Base-by-base conservation (phyloP, 2,797 vertebrate species). In the Sarcoramphus papa region DNA sequence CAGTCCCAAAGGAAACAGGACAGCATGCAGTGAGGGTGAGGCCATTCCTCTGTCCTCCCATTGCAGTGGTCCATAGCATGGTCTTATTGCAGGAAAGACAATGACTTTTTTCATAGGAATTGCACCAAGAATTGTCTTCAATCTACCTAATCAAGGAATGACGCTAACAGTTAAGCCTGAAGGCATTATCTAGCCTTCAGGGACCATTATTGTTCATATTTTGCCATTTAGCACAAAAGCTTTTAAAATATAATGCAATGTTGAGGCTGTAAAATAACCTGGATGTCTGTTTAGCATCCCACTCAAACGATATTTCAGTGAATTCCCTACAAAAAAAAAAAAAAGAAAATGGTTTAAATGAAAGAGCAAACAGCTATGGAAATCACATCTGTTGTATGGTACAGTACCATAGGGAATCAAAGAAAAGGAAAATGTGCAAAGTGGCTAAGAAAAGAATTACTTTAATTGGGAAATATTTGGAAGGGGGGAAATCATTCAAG, bases 1-100 rank as follows among this genome's bases (percentile, higher is more conserved):
- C 4, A 47, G 48, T 18, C 48, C 56, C 37, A 79, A 75, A 78
- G 20, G 37, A 64, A 72, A 28, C 4, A 78, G 2, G 4, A 53
- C 2, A 13, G 35, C 13, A 28, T 31, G 40, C n/a, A 59, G n/a
- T 4, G 16, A 70, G 24, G 7, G 7, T 51, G 43, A 41, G n/a
- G 9, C 15, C 9, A 5, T 59, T 43, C 51, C 21, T 53, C 41
- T 65, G 6, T n/a, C 30, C 43, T 75, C 18, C 17, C 22, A 7
- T 14, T 25, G 12, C 3, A 40, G 22, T 2, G 6, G 20, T 59
- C 20, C 21, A 28, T 17, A 51, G 13, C 0, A 0, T 25, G 20
- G 24, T 56, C 21, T 74, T 65, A 17, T 40, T 59, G 54, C 37
- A 57, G 41, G 27, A 80, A 79, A 85, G 40, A n/a, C 10, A 77